Evolutionary conservation across 1,140 invertebrate species (phyloP).

Genomic region (Brachionus calyciflorus): DNA sequence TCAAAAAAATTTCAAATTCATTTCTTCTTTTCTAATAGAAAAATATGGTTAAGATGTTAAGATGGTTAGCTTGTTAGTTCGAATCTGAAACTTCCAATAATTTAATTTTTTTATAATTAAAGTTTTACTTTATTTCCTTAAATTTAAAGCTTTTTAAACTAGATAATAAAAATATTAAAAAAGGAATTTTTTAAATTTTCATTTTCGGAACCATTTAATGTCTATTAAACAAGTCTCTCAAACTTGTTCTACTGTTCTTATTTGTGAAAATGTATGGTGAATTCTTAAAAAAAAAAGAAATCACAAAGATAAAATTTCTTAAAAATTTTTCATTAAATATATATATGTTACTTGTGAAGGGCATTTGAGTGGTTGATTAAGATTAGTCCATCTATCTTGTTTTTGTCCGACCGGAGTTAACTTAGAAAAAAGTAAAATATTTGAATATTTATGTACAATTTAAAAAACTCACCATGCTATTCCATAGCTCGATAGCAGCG

Average conservation of each 20-base stretch:
- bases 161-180: no score
- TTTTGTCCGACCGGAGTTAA: not conserved
- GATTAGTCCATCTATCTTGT: not conserved
- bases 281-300: not conserved
- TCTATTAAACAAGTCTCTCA: not conserved
- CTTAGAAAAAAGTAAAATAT: not conserved
- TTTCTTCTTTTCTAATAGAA: no score
- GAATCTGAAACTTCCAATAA: no score
- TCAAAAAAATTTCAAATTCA: no score
- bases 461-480: slow-evolving; percentile 13
- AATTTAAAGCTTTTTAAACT: no score
- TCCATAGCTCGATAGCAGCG: slow-evolving; percentile 41
- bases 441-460: not conserved
- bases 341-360: not conserved
- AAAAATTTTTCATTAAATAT: no score
- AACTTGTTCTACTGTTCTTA: not conserved
- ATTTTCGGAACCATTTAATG: not conserved
- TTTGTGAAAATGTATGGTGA: slow-evolving; percentile 14
- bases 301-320: not conserved
- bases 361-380: not conserved
- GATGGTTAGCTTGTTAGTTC: no score
- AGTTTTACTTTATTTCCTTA: no score
- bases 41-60: no score
- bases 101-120: no score
- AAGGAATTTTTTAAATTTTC: no score